phyloP scores from a whole-genome alignment of 2,888 invertebrate genomes.

The Parnassius orleans region DNA sequence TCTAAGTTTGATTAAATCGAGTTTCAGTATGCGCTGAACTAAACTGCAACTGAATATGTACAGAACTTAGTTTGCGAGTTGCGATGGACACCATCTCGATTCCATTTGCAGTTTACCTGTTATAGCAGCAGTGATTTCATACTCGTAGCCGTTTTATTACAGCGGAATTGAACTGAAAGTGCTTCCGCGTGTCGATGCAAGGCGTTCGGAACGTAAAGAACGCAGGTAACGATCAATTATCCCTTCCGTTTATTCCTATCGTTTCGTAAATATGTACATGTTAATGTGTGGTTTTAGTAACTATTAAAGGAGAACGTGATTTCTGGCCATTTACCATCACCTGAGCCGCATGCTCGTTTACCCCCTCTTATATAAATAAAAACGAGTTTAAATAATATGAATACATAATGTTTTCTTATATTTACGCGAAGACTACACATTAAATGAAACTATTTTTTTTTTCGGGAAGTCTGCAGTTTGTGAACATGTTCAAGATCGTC shows the following conservation, averaged over 20 bases:
- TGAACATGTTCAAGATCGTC: too few species aligned
- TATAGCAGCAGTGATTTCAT: conserved; percentile 56
- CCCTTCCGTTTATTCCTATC: conserved; percentile 2
- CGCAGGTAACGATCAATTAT: conserved; percentile 14
- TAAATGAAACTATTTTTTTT: too few species aligned
- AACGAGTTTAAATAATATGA: too few species aligned
- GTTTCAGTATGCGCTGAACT: conserved; percentile 9
- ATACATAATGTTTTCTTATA: too few species aligned
- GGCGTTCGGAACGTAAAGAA: conserved; percentile 5
- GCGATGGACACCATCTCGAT: conserved; percentile 50
- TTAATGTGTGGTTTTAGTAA: too few species aligned
- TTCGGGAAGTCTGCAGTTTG: too few species aligned
- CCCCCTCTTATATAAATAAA: too few species aligned
- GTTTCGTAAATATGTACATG: too few species aligned
- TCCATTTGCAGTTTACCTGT: conserved; percentile 67
- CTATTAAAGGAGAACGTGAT: too few species aligned
- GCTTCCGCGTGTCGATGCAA: background rate
- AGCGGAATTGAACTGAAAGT: conserved; percentile 27
- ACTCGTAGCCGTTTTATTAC: conserved; percentile 27
- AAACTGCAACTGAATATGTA: conserved; percentile 10
- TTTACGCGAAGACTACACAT: too few species aligned
- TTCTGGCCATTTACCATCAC: too few species aligned
- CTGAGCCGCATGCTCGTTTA: too few species aligned
- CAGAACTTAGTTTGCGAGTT: conserved; percentile 30
- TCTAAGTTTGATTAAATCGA: background rate